Conservation (phyloP, 30 jellyfish, hydroid and myxozoan species). For the Sanderia malayensis region DNA sequence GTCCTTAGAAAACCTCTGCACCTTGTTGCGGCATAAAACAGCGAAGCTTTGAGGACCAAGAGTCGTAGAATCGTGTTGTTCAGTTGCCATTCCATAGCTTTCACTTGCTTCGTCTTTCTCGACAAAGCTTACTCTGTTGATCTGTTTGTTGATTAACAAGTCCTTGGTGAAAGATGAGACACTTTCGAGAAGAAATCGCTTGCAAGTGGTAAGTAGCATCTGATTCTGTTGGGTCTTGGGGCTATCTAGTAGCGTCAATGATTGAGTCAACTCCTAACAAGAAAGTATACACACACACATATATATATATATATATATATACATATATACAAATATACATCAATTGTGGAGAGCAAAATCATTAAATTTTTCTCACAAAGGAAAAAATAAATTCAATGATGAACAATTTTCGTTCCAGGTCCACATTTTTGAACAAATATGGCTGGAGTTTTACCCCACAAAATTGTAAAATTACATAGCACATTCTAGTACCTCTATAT, state of each 20-base stretch:
- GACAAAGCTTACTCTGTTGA: slow-evolving; percentile 47
- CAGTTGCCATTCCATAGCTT: neutral
- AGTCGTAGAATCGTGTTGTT: neutral
- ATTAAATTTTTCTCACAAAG: no score
- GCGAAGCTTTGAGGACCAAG: slow-evolving; percentile 32
- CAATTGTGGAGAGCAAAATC: no score
- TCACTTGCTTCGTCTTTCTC: slow-evolving; percentile 21
- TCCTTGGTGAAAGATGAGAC: neutral
- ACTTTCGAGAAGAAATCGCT: slow-evolving; percentile 11
- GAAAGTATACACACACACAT: no score
- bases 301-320: no score
- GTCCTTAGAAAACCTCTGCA: slow-evolving; percentile 16
- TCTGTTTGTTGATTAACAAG: slow-evolving; percentile 14
- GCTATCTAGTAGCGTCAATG: slow-evolving; percentile 40
- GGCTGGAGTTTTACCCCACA: no score
- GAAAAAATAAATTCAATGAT: no score
- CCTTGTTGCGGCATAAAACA: slow-evolving; percentile 7
- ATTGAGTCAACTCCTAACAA: slow-evolving; percentile 62
- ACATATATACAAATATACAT: no score
- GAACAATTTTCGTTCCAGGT: no score
- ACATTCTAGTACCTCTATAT: slow-evolving; percentile 35
- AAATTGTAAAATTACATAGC: no score
- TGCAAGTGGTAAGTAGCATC: slow-evolving; percentile 31
- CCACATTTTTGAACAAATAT: no score
- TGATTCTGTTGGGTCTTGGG: slow-evolving; percentile 31